These are phyloP conservation scores for Onychomys torridus DNA, from an alignment of 2,797 vertebrate species.

Conservation along the genomic window DNA sequence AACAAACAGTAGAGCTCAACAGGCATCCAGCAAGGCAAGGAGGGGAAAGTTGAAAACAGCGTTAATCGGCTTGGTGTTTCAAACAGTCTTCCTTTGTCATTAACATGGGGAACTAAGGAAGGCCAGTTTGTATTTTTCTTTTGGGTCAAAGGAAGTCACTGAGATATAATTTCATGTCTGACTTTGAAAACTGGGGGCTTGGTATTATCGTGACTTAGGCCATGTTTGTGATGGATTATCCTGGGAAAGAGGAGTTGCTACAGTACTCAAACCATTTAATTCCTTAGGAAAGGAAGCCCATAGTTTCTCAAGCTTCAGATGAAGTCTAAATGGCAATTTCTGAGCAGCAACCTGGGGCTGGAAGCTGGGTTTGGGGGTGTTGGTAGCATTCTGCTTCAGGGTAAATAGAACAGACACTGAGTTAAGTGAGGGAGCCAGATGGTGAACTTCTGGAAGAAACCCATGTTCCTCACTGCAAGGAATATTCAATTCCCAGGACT, in stretches of 20 bases:
- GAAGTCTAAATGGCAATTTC: not conserved
- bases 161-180: conserved; percentile 79
- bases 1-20: conserved; percentile 66
- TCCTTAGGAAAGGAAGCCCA: not conserved
- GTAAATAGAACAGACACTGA: not conserved
- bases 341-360: not conserved
- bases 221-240: conserved; percentile 63
- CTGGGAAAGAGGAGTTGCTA: conserved; percentile 3
- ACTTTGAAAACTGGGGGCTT: conserved; percentile 67
- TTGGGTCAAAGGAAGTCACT: conserved; percentile 76
- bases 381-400: not conserved
- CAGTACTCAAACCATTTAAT: not conserved
- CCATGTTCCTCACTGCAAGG: not conserved
- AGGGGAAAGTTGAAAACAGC: conserved; percentile 45
- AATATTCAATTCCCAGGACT: not conserved
- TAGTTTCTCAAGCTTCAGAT: not conserved
- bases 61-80: conserved; percentile 31
- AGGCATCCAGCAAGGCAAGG: conserved; percentile 11
- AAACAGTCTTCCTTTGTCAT: conserved; percentile 51
- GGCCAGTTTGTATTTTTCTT: conserved; percentile 72
- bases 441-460: not conserved
- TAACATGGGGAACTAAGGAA: conserved; percentile 64
- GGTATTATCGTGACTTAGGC: conserved; percentile 54
- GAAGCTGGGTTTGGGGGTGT: not conserved
- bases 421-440: not conserved